Conservation (phyloP, 2,888 invertebrate species). For the Dione juno region DNA sequence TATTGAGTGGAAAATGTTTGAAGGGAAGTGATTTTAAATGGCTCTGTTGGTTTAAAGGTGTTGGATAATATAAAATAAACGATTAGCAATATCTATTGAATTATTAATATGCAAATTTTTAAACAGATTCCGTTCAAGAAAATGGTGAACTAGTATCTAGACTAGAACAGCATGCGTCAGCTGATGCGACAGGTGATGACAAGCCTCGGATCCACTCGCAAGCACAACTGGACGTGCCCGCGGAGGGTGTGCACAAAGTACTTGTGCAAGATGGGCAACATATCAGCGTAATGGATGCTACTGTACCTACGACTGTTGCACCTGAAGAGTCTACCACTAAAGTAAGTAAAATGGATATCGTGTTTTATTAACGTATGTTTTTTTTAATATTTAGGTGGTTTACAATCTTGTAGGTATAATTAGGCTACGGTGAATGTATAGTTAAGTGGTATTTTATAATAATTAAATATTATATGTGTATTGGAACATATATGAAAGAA, state of each 20-base stretch:
- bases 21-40: neutral
- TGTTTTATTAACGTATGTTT: no score
- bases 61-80: no score
- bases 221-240: constrained; percentile 83
- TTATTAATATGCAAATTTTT: neutral
- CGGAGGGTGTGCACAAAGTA: constrained; percentile 81
- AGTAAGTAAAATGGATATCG: constrained; percentile 51
- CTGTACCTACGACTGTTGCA: constrained; percentile 56
- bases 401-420: no score
- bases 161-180: constrained; percentile 70
- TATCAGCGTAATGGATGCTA: constrained; percentile 64
- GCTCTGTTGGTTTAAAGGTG: no score
- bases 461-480: no score
- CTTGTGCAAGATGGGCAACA: constrained; percentile 73
- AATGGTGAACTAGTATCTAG: constrained; percentile 73
- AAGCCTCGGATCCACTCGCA: constrained; percentile 76
- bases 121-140: constrained; percentile 67
- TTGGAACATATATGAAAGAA: neutral
- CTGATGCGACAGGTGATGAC: constrained; percentile 66
- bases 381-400: no score
- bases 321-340: constrained; percentile 73
- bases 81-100: no score
- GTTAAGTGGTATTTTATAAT: no score
- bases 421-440: no score
- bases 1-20: neutral